A percentile compares a stretch with the other conserved stretches of the same genome.
phyloP scores from a whole-genome alignment of 2,797 vertebrate species.

The Aeoliscus strigatus region DNA sequence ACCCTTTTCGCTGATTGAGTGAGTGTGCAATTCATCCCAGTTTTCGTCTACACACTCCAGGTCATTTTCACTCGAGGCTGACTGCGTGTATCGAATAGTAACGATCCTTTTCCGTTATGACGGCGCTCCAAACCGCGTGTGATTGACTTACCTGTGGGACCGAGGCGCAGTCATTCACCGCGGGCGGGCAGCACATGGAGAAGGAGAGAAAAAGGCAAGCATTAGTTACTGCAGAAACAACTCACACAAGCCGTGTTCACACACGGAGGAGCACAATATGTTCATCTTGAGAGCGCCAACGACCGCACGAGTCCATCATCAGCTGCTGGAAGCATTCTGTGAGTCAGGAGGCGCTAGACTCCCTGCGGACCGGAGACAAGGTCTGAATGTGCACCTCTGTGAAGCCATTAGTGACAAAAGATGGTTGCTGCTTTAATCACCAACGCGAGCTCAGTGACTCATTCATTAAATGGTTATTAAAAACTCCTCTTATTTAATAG shows the following conservation, averaged over 20 bases:
- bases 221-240: slow-evolving; percentile 1
- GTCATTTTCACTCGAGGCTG: slow-evolving; percentile 7
- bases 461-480: too few relatives aligned
- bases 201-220: slow-evolving; percentile 7
- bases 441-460: too few relatives aligned
- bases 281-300: slow-evolving; percentile 26
- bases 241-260: slow-evolving; percentile 4
- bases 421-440: too few relatives aligned
- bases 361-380: too few relatives aligned
- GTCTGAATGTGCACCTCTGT: too few relatives aligned
- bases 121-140: too few relatives aligned
- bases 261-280: slow-evolving; percentile 6
- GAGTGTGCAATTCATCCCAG: slow-evolving; percentile 9
- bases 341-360: too few relatives aligned
- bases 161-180: slow-evolving; percentile 10
- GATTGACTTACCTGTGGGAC: slow-evolving; percentile 61
- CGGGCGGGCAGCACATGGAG: slow-evolving; percentile 16
- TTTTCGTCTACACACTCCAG: slow-evolving; percentile 9
- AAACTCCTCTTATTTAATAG: too few relatives aligned
- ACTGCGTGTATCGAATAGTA: too few relatives aligned
- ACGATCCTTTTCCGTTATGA: too few relatives aligned
- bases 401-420: too few relatives aligned
- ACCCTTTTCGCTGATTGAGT: slow-evolving; percentile 10
- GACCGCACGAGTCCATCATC: slow-evolving; percentile 36
- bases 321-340: slow-evolving; percentile 25